phyloP scores from a whole-genome alignment of 2,888 invertebrate species.

The Spatulosminthurus flaviceps region DNA sequence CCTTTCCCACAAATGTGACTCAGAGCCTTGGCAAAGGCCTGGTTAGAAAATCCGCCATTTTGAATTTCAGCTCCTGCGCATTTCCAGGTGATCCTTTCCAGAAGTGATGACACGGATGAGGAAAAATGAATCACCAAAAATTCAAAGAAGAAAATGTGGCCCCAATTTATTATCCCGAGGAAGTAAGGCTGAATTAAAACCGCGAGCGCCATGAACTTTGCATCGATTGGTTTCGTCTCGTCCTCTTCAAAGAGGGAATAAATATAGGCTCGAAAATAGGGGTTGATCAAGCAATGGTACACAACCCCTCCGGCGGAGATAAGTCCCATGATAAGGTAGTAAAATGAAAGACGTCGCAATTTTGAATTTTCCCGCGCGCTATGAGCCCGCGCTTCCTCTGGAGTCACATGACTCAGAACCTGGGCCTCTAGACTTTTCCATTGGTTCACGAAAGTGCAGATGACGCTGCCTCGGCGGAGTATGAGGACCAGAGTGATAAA shows the following conservation, averaged over 20 bases:
- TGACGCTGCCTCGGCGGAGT: neutral
- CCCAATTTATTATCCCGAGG: neutral
- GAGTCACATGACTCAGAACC: neutral
- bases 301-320: neutral
- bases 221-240: neutral
- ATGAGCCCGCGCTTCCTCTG: too few relatives aligned
- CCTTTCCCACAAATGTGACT: too few relatives aligned
- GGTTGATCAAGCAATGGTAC: neutral
- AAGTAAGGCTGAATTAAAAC: neutral
- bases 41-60: neutral
- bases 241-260: constrained; percentile 18
- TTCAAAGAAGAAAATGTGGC: neutral
- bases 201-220: neutral
- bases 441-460: neutral
- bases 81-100: neutral
- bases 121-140: constrained; percentile 10
- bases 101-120: neutral
- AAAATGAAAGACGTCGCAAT: too few relatives aligned
- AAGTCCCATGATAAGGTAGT: neutral
- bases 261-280: neutral
- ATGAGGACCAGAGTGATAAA: neutral
- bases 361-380: too few relatives aligned
- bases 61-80: too few relatives aligned
- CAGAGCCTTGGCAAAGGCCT: neutral
- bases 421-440: constrained; percentile 12